Base-by-base conservation (phyloP, 1,140 invertebrate genomes). In the Hyposmocoma kahamanoa region DNA sequence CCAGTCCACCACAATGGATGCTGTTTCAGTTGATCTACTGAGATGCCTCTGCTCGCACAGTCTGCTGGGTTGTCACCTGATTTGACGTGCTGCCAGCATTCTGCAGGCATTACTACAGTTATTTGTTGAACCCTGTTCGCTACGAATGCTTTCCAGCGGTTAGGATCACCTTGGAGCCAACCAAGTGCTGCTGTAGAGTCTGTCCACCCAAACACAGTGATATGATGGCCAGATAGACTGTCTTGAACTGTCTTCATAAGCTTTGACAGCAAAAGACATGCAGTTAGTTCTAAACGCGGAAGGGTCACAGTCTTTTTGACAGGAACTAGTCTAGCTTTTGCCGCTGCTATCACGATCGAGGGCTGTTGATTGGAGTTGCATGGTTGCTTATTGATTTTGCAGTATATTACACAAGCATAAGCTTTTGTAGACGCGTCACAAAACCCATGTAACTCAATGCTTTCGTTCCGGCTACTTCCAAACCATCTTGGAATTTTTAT, bases 31-130 rank as follows among this genome's bases (percentile, higher is more conserved):
- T 60, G 32, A 26, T 36, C 2, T 22, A 54, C 36, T 17, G 48
- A 15, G 10, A 63, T 13, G 15, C 84, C 84, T 38, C 84, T 45
- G 9, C 77, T 80, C 8, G 64, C 24, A 1, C 58, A 42, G 60
- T 88, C 84, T 1, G 77, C 78, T 13, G 79, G 76, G 58, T 88
- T 88, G 1, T 71, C 41, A n/a, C 44, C 19, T 1, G 69, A 58
- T 11, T 46, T 34, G 0, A 87, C 63, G 55, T 88, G 72, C 20
- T 20, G 13, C 87, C 84, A 88, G 9, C 70, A 19, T 1, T 39
- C 32, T 4, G 41, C 9, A 19, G 26, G 19, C 9, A 59, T 53
- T n/a, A 56, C 44, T 21, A 47, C 28, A 47, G 58, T 63, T 20
- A 83, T 81, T 53, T 63, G 34, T 2, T 61, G n/a, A 0, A 84